Conservation (phyloP, 2,797 vertebrate species). For the Diplodus sargus region DNA sequence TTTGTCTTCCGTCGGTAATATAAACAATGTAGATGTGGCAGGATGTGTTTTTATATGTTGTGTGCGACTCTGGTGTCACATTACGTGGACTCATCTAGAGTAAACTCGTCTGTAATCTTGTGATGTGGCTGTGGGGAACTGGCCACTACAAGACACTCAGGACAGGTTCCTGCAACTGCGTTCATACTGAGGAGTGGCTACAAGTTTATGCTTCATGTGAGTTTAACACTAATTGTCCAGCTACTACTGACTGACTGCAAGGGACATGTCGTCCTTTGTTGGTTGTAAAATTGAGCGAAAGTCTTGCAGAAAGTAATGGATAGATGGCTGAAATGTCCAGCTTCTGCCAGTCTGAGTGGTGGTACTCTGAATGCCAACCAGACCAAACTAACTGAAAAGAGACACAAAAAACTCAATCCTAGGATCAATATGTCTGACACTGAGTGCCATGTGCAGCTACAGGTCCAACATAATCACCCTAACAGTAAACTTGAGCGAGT, state of each 20-base stretch:
- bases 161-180: not conserved
- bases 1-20: not conserved
- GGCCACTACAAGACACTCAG: not conserved
- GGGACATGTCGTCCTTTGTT: too few species aligned
- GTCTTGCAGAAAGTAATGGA: too few species aligned
- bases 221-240: not conserved
- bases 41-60: not conserved
- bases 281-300: not conserved
- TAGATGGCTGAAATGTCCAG: too few species aligned
- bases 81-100: not conserved
- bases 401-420: too few species aligned
- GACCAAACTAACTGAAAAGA: not conserved
- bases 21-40: not conserved
- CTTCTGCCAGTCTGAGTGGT: not conserved
- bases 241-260: not conserved
- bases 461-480: not conserved
- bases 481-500: not conserved
- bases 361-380: not conserved
- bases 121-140: not conserved
- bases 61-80: constrained; percentile 3
- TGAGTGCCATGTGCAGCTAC: not conserved
- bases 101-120: constrained; percentile 6
- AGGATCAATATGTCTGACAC: too few species aligned
- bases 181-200: not conserved
- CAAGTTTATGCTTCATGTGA: not conserved